phyloP scores from a whole-genome alignment of 2,113 vertebrate species.

The Grallaria varia region DNA sequence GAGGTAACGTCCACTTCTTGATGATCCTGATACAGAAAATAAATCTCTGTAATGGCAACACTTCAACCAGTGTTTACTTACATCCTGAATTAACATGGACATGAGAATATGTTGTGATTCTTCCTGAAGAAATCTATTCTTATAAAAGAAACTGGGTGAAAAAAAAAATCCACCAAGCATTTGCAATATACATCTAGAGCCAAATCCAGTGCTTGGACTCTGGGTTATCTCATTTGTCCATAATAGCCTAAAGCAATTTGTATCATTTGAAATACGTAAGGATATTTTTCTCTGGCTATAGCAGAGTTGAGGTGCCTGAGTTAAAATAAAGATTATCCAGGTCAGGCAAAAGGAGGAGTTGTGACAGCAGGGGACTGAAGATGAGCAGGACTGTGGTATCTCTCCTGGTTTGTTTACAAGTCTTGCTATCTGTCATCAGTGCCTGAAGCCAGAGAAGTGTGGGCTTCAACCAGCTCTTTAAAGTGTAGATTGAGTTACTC shows the following conservation, averaged over 20 bases:
- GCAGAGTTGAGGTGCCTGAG: background rate
- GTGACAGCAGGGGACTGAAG: conserved; percentile 1
- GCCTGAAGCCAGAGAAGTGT: conserved; percentile 31
- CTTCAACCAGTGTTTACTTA: background rate
- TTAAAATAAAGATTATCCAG: conserved; percentile 16
- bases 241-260: background rate
- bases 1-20: background rate
- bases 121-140: background rate
- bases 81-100: background rate
- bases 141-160: background rate
- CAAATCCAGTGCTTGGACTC: background rate
- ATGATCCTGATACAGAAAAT: background rate
- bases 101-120: background rate
- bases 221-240: background rate
- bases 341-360: background rate
- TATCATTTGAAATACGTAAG: background rate
- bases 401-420: conserved; percentile 45
- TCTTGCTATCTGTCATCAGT: conserved; percentile 24
- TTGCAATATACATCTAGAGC: background rate
- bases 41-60: background rate
- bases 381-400: background rate
- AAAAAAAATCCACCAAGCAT: background rate
- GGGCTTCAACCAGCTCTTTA: conserved; percentile 42
- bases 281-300: background rate
- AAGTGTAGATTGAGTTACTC: conserved; percentile 58